Evolutionary conservation across 1,140 invertebrate species (phyloP).

Genomic region (Thaumatotibia leucotreta): DNA sequence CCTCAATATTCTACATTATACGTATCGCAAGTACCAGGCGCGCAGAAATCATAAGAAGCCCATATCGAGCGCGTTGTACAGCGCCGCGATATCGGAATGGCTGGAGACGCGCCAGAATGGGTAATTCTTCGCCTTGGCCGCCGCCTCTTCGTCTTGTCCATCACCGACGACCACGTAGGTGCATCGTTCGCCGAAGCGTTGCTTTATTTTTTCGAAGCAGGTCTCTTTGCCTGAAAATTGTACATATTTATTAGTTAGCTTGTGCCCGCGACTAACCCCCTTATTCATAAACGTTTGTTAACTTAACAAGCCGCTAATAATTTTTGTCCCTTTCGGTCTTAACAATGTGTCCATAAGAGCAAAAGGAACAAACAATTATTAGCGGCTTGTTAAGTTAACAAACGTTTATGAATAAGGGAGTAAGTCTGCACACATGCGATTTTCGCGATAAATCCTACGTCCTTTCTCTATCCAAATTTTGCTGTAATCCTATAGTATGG

Average conservation of each 20-base stretch:
- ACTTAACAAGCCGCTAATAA: too few species aligned
- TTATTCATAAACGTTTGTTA: too few species aligned
- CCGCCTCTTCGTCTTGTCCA: conserved; percentile 93
- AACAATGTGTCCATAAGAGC: too few species aligned
- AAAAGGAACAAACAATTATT: too few species aligned
- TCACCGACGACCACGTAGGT: conserved; percentile 98
- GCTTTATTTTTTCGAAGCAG: conserved; percentile 93
- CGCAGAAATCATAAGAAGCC: conserved; percentile 90
- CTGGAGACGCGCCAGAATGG: conserved; percentile 97
- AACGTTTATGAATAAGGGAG: too few species aligned
- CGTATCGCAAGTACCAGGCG: conserved; percentile 34
- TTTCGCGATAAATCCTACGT: too few species aligned
- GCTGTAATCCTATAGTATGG: too few species aligned
- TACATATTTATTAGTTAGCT: too few species aligned
- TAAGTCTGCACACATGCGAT: too few species aligned
- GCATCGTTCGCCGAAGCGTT: conserved; percentile 96
- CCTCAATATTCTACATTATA: background rate
- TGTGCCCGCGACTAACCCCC: too few species aligned
- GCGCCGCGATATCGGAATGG: conserved; percentile 93
- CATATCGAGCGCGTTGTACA: conserved; percentile 96
- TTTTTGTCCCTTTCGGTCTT: too few species aligned
- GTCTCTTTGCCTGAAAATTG: conserved; percentile 90
- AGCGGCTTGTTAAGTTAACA: background rate
- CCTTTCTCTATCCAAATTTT: too few species aligned
- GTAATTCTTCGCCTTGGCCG: conserved; percentile 96